phyloP scores from a whole-genome alignment of 2,888 invertebrate species.

The Aspidapion aeneum region DNA sequence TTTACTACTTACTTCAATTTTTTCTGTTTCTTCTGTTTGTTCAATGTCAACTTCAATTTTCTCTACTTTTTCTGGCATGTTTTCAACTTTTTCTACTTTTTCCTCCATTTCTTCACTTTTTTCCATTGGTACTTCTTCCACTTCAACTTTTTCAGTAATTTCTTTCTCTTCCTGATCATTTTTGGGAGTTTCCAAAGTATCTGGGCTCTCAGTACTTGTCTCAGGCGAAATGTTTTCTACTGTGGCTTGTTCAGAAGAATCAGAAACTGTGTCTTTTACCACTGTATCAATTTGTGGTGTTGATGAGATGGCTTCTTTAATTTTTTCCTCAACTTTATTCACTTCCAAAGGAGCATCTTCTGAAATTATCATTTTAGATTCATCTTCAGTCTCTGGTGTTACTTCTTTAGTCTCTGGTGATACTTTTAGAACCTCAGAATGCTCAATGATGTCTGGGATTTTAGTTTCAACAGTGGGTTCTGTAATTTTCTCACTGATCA shows the following conservation, averaged over 20 bases:
- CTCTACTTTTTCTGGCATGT: neutral
- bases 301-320: neutral
- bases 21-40: too few relatives aligned
- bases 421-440: neutral
- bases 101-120: constrained; percentile 13
- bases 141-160: constrained; percentile 12
- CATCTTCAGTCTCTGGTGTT: too few relatives aligned
- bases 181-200: constrained; percentile 4
- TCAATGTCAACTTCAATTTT: constrained; percentile 12
- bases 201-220: constrained; percentile 27
- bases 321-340: neutral
- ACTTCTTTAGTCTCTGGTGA: neutral
- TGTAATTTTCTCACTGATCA: neutral
- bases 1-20: neutral
- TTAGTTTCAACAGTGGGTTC: neutral
- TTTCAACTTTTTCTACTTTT: constrained; percentile 7
- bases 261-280: neutral
- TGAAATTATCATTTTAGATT: too few relatives aligned
- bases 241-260: constrained; percentile 14
- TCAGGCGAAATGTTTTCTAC: constrained; percentile 27
- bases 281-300: constrained; percentile 2
- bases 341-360: too few relatives aligned
- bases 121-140: constrained; percentile 10
- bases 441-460: neutral
- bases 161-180: constrained; percentile 8